Percentiles rank a stretch among this genome's conserved stretches.
These are phyloP conservation scores for Pandemis heparana DNA, from an alignment of 2,888 invertebrate species.

Conservation along the genomic window DNA sequence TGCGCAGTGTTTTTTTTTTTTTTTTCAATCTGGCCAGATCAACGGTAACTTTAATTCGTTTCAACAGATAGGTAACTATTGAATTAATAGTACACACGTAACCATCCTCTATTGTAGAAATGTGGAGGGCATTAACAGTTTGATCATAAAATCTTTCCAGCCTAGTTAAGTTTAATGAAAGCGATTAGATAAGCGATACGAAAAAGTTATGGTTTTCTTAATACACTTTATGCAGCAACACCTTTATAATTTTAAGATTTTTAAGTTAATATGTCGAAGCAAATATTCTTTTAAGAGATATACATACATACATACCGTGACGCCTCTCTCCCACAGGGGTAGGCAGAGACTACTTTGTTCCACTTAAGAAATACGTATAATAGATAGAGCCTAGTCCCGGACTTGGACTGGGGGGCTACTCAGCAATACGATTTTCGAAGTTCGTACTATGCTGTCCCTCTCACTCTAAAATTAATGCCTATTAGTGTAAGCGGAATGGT, in stretches of 20 bases:
- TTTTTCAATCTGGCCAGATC: slow-evolving; percentile 21
- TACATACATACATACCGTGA: no score
- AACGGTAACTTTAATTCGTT: slow-evolving; percentile 21
- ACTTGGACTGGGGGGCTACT: no score
- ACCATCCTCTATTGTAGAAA: slow-evolving; percentile 11
- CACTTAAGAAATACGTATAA: no score
- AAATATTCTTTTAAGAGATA: no score
- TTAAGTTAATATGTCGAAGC: not conserved
- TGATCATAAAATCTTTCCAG: slow-evolving; percentile 64
- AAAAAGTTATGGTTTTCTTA: slow-evolving; percentile 42
- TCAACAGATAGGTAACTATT: slow-evolving; percentile 15
- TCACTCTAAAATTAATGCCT: no score
- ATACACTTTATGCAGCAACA: slow-evolving; percentile 25
- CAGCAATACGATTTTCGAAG: no score
- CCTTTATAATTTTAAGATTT: slow-evolving; percentile 4
- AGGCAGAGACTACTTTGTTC: no score
- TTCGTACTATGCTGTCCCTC: no score
- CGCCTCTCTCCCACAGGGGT: no score
- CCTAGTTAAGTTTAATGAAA: slow-evolving; percentile 61
- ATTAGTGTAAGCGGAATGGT: no score
- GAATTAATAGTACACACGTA: slow-evolving; percentile 19
- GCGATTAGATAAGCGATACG: slow-evolving; percentile 57
- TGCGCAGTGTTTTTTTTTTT: slow-evolving; percentile 17
- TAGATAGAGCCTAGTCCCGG: no score
- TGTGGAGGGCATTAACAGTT: slow-evolving; percentile 23